Evolutionary conservation across 2,888 invertebrate species (phyloP), one percentile per base, ranked within the genome.

Genomic region (Thysanoteuthis rhombus): DNA sequence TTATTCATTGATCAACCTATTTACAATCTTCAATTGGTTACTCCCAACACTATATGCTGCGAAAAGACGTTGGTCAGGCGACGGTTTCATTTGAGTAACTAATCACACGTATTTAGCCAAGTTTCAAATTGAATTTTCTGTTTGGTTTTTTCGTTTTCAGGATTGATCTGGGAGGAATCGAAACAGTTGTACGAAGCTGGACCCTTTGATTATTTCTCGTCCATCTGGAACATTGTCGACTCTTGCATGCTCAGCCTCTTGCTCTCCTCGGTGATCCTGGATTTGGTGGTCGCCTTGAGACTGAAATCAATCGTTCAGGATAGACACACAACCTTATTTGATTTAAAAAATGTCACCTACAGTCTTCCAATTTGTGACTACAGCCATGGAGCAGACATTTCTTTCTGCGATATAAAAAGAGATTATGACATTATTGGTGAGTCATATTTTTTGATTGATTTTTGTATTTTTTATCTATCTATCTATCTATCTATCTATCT

Each of bases 211-310:
- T 96, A 96, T 94, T 93, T 96, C 47, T 94, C 94, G 38, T 96
- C 96, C 19, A 94, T 96, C 93, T 96, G 96, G 96, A 96, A 96
- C 94, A 95, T 96, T 91, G 95, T 96, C 92, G 96, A 96, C 94
- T 96, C 95, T 22, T 92, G 95, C 32, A 95, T 96, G 95, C 94
- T 96, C 90, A 94, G 95, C 25, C 95, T 96, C 52, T 95, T 96
- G 45, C 93, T 96, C 58, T 95, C 96, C 12, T 96, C 95, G 42
- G 96, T 95, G 93, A 94, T 95, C 0, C 93, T 95, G 89, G 95
- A 95, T 75, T 93, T 95, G 22, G 94, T 95, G 32, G 94, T 95
- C 12, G 95, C 95, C 2, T 91, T 95, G 19, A 90, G 94, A 8
- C 39, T 95, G 10, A 91, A 94, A 10, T 28, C 93, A 42, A 45